Evolutionary conservation across 2,113 vertebrate species (phyloP), one percentile per base, ranked within the genome.

Genomic region (Donacobius atricapilla): DNA sequence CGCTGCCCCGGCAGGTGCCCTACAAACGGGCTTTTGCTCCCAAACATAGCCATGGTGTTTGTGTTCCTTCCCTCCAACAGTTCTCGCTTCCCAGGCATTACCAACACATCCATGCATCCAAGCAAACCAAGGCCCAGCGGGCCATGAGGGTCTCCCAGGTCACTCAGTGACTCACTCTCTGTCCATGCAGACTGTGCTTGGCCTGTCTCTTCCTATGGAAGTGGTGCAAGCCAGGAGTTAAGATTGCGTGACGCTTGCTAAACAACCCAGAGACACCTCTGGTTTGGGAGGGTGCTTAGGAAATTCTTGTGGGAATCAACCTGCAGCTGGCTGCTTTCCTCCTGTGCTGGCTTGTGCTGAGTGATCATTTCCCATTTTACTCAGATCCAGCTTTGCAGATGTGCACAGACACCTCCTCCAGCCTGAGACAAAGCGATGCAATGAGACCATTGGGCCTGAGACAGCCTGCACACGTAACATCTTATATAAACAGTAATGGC

Each of bases 121-220:
- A 50, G 72, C 47, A 63, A 35, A n/a, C 17, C 2, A 1, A 39
- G 48, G 44, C 15, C 42, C 33, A 10, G 31, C 45, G 48, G 4
- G 11, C 23, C 0, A 0, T 17, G 60, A 17, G 5, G 9, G 11
- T 58, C 21, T 83, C 40, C 44, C 50, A 37, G 50, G 24, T 65
- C 44, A 17, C 0, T 2, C 4, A 31, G 50, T 4, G 42, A 9
- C 42, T 30, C 33, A 10, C 0, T 57, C 51, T 77, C 27, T 39
- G 30, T 33, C 61, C 5, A 0, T 6, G 11, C 44, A 6, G 1
- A 35, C 28, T 8, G 20, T 3, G 1, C 15, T 33, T n/a, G 27
- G 24, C 11, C 45, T 3, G 0, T 42, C 50, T 70, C 63, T 48
- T 70, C 42, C 66, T 20, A 33, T 0, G 2, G 51, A 54, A 28